Conservation (phyloP, 2,888 invertebrate genomes). For the Spilarctia lutea region DNA sequence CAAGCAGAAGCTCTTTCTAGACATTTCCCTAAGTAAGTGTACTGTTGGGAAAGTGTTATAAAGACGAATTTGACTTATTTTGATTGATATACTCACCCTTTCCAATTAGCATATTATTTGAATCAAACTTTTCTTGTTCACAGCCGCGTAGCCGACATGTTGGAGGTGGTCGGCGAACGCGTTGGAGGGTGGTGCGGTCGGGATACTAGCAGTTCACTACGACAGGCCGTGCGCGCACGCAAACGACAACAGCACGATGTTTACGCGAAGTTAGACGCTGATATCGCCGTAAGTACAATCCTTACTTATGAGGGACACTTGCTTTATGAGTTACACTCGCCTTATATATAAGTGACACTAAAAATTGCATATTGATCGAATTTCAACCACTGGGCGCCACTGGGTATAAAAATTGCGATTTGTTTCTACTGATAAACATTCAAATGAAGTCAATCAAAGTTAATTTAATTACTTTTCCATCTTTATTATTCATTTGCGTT, state of each 20-base stretch:
- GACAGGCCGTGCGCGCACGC: constrained; percentile 75
- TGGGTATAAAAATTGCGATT: too few species aligned
- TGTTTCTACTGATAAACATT: too few species aligned
- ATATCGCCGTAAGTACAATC: constrained; percentile 65
- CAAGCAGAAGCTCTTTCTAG: too few species aligned
- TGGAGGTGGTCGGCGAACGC: constrained; percentile 85
- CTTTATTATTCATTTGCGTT: too few species aligned
- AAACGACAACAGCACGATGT: constrained; percentile 66
- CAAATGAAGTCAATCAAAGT: too few species aligned
- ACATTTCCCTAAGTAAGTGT: too few species aligned
- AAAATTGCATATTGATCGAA: too few species aligned
- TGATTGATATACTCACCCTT: not conserved
- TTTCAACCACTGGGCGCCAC: too few species aligned
- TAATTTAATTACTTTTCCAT: too few species aligned
- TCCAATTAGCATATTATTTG: not conserved
- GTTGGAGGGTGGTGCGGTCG: constrained; percentile 84
- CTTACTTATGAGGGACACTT: not conserved
- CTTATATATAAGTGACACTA: too few species aligned
- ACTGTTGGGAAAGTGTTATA: too few species aligned
- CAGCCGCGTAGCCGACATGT: constrained; percentile 85
- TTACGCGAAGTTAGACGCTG: constrained; percentile 72
- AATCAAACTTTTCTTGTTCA: constrained; percentile 33
- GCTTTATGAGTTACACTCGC: not conserved
- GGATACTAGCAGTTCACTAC: constrained; percentile 70
- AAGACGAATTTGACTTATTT: too few species aligned